Evolutionary conservation across 2,888 invertebrate species (phyloP).

Genomic region (Phyllotreta cruciferae): DNA sequence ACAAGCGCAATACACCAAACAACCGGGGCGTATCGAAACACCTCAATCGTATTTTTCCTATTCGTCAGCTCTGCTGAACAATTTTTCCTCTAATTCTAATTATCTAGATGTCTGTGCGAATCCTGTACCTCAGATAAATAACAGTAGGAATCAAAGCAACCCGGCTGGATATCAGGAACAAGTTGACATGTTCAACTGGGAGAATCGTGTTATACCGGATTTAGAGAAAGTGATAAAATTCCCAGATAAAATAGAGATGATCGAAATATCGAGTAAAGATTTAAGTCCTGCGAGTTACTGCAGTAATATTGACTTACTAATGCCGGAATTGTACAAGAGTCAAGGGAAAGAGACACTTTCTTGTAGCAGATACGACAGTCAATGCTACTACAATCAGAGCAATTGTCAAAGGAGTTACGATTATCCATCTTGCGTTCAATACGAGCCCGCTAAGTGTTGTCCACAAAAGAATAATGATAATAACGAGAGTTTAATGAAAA

Average conservation of each 20-base stretch:
- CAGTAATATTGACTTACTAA: conserved; percentile 48
- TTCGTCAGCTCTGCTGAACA: conserved; percentile 15
- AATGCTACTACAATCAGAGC: conserved; percentile 46
- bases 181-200: conserved; percentile 32
- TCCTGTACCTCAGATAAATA: conserved; percentile 23
- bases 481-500: conserved; percentile 37
- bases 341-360: conserved; percentile 44
- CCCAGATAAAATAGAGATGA: conserved; percentile 53
- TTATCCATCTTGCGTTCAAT: conserved; percentile 53
- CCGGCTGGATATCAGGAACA: conserved; percentile 26
- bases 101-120: conserved; percentile 33
- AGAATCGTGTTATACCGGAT: conserved; percentile 36
- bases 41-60: conserved; percentile 22
- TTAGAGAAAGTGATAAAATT: conserved; percentile 44
- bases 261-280: conserved; percentile 55
- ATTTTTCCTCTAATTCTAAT: conserved; percentile 26
- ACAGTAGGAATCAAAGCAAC: conserved; percentile 24
- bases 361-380: conserved; percentile 43
- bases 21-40: conserved; percentile 10
- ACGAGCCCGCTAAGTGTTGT: conserved; percentile 47
- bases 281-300: conserved; percentile 55
- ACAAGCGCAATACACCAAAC: conserved; percentile 20
- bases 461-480: conserved; percentile 45
- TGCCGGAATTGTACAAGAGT: conserved; percentile 51
- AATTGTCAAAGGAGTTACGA: conserved; percentile 50